phyloP scores from a whole-genome alignment of 2,113 vertebrate genomes.

The Sylvia atricapilla region DNA sequence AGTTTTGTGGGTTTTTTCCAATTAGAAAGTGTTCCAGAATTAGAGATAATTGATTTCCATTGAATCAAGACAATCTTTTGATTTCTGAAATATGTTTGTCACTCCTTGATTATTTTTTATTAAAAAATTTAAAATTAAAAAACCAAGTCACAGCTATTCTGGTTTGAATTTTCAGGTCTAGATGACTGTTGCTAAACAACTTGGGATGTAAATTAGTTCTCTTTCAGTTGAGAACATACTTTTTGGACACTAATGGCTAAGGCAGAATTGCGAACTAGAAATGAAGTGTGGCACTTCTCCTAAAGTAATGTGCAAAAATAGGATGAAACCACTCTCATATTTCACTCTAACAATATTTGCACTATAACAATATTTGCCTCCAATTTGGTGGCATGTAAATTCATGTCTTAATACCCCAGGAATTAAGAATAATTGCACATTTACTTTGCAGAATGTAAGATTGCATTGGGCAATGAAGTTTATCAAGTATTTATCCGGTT shows the following conservation, averaged over 20 bases:
- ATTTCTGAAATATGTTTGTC: not conserved
- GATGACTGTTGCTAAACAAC: not conserved
- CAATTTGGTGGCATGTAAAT: not conserved
- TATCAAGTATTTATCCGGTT: not conserved
- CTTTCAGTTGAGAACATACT: not conserved
- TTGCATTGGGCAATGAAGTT: not conserved
- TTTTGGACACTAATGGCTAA: not conserved
- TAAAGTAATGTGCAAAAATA: not conserved
- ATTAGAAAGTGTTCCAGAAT: not conserved
- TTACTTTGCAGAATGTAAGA: not conserved
- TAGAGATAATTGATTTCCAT: not conserved
- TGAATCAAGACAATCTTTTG: not conserved
- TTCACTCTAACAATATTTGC: not conserved
- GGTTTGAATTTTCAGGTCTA: not conserved
- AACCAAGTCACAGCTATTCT: not conserved
- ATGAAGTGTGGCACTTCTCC: not conserved
- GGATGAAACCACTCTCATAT: not conserved
- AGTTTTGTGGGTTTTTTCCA: not conserved
- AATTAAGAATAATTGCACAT: not conserved
- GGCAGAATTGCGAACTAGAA: not conserved
- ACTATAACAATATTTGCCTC: not conserved
- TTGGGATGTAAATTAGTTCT: not conserved
- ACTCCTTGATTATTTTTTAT: not conserved
- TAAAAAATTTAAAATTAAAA: not conserved
- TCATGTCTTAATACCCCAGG: not conserved